These are phyloP conservation scores for Girardinichthys multiradiatus DNA, from an alignment of 2,113 vertebrate genomes.

Conservation along the genomic window DNA sequence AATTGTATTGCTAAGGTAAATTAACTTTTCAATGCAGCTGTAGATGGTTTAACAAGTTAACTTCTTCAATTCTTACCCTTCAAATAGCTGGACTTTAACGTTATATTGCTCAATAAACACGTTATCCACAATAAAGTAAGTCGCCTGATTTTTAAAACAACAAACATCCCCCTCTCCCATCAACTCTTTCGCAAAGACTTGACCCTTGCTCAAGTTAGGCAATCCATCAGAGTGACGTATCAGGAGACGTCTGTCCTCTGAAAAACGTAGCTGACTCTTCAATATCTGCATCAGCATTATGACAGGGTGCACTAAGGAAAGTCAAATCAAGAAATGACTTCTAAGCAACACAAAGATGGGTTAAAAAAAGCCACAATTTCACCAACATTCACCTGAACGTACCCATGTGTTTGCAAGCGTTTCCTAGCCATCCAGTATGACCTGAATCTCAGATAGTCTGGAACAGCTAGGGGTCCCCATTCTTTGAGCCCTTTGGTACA, in stretches of 20 bases:
- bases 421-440: conserved; percentile 87
- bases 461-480: conserved; percentile 97
- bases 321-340: neutral
- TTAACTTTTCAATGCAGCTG: neutral
- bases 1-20: neutral
- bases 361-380: neutral
- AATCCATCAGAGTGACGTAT: conserved; percentile 8
- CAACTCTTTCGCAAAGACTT: neutral
- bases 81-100: neutral
- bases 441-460: conserved; percentile 94
- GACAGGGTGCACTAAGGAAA: neutral
- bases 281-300: conserved; percentile 25
- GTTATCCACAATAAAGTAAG: neutral
- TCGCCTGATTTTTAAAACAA: neutral
- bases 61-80: neutral
- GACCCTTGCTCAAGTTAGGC: neutral
- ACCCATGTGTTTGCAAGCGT: conserved; percentile 47
- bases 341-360: neutral
- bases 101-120: neutral
- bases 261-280: conserved; percentile 14
- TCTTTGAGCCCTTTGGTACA: conserved; percentile 94
- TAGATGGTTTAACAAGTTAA: neutral
- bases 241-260: conserved; percentile 6
- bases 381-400: conserved; percentile 8
- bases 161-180: neutral